Evolutionary conservation across 2,113 vertebrate species (phyloP), one percentile per base, ranked within the genome.

Genomic region (Lamprologus sp.): DNA sequence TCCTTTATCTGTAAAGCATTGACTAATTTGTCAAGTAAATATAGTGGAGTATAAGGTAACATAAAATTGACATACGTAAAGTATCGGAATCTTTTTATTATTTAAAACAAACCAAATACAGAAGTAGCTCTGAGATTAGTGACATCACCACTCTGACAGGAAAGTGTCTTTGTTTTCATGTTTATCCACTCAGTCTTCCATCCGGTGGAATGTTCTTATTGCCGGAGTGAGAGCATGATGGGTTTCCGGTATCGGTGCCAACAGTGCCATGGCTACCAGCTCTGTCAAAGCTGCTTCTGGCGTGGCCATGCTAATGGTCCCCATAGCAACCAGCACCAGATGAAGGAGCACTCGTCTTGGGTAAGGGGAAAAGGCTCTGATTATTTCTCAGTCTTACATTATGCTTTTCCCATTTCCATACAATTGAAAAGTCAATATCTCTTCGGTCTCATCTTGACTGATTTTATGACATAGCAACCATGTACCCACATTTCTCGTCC

Each of bases 321-420:
- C 65, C 98, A 99, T 90, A 99, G 98, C 97, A 99, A 99, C 97
- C 98, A 99, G 92, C 98, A 99, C 93, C 98, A 99, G 96, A 99
- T 99, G 98, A 99, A 99, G 96, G 98, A 99, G 95, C 98, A 99
- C 84, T 99, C 98, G 2, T 99, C 98, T 1, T 99, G 98, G 98
- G 98, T 99, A 96, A 92, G 96, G 60, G 63, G 63, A 82, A 40
- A 11, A 26, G 42, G 7, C 68, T 53, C 63, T 12, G 31, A 79
- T 89, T 23, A 6, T 82, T 42, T 56, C 40, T 42, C 19, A 45
- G 14, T 87, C 42, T 84, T 19, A 55, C 79, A 19, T 7, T 3
- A 2, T 9, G 45, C 14, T 84, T 47, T 31, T 40, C 23, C 82
- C 28, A 42, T 84, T 63, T 84, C 10, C 8, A 42, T 40, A 37